phyloP scores from a whole-genome alignment of 2,888 invertebrate genomes.

The Rotaria socialis region DNA sequence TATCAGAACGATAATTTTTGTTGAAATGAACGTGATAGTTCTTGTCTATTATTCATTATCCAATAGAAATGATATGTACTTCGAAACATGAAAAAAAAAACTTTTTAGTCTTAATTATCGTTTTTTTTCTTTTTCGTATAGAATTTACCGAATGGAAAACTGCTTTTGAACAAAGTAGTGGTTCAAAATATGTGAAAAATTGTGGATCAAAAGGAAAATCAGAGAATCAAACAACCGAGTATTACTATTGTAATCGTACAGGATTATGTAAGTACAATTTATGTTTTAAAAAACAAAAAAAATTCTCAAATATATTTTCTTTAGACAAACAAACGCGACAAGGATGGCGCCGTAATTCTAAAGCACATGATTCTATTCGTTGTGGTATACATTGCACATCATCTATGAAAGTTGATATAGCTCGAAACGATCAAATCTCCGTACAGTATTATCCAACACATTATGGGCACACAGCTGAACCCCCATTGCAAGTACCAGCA shows the following conservation, averaged over 20 bases:
- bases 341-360: conserved; percentile 32
- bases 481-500: conserved; percentile 5
- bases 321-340: conserved; percentile 20
- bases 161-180: background rate
- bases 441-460: conserved; percentile 36
- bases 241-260: conserved; percentile 27
- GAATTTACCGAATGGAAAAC: conserved; percentile 34
- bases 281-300: background rate
- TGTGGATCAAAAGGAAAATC: conserved; percentile 29
- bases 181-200: conserved; percentile 35
- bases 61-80: too few species aligned
- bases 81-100: too few species aligned
- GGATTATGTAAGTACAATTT: background rate
- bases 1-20: too few species aligned
- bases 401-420: conserved; percentile 30
- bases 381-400: conserved; percentile 36
- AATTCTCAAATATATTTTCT: background rate
- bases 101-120: too few species aligned
- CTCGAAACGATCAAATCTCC: conserved; percentile 19
- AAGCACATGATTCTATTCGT: background rate
- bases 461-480: conserved; percentile 27
- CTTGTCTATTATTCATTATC: too few species aligned
- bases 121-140: background rate
- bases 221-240: conserved; percentile 25
- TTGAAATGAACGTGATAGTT: too few species aligned